A percentile compares a stretch with the other conserved stretches of the same genome.
These are phyloP conservation scores for Drosophila simulans DNA, from an alignment of 1,140 invertebrate genomes.

Conservation along the genomic window DNA sequence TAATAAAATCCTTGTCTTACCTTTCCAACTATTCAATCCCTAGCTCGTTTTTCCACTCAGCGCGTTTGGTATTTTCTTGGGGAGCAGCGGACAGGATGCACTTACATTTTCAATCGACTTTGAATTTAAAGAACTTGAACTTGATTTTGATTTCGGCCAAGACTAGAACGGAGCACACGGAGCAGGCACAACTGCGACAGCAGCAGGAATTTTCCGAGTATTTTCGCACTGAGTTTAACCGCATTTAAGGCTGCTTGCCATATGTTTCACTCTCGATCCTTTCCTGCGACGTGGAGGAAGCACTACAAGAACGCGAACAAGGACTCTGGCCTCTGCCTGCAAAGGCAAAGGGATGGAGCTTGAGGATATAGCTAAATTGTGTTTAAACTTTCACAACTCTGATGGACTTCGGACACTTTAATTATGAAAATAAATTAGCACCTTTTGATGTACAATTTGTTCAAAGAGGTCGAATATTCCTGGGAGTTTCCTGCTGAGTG, in stretches of 20 bases:
- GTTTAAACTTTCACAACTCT: neutral
- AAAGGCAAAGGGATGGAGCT: neutral
- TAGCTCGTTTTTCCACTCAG: neutral
- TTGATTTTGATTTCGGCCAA: slow-evolving; percentile 54
- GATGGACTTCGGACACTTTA: slow-evolving; percentile 47
- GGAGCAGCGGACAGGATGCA: neutral
- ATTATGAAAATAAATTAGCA: slow-evolving; percentile 64
- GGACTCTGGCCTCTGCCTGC: slow-evolving; percentile 12
- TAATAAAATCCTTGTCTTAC: neutral
- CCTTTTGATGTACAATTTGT: slow-evolving; percentile 40
- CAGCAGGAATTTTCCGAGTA: slow-evolving; percentile 44
- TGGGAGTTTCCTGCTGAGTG: slow-evolving; percentile 14
- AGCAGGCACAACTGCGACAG: slow-evolving; percentile 47
- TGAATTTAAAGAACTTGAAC: slow-evolving; percentile 51
- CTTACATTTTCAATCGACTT: slow-evolving; percentile 57
- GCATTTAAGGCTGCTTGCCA: slow-evolving; percentile 59
- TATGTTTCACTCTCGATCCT: slow-evolving; percentile 48
- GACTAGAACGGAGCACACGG: slow-evolving; percentile 39
- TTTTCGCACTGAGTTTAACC: slow-evolving; percentile 41
- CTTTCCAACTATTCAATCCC: neutral
- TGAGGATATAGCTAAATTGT: neutral
- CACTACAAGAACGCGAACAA: slow-evolving; percentile 42
- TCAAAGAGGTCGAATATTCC: neutral
- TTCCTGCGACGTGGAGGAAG: slow-evolving; percentile 31
- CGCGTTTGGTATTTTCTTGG: neutral